Base-by-base conservation (phyloP, 2,797 vertebrate species). In the Diglossa cyanea region DNA sequence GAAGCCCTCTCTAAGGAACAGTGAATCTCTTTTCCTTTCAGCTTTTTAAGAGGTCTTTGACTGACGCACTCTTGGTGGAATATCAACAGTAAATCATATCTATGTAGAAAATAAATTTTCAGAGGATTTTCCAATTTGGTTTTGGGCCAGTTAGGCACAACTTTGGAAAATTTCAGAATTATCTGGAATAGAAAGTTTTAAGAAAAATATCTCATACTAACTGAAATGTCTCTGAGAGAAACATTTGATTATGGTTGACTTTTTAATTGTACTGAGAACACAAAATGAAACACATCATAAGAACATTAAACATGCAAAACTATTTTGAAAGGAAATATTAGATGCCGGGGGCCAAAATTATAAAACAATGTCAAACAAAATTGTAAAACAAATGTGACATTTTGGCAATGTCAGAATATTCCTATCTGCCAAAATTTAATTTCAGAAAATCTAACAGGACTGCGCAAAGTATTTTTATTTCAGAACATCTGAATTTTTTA, bases 241-340 rank as follows among this genome's bases (percentile, higher is more conserved):
- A 65, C 10, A n/a, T 70, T 78, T 88, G 44, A 92, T 91, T 77
- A 86, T 47, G 7, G 45, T n/a, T 89, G 80, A 91, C 53, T 80
- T 93, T 91, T 95, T 87, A 94, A 94, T 94, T 94, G 47, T 65
- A 63, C 62, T 76, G 72, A 88, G 77, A 95, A 83, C 78, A 79
- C 50, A 94, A 92, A 95, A 89, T 91, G 72, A 94, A 95, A 91
- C 74, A 94, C 45, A 91, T 92, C 74, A 85, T 76, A 96, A 85
- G 94, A 80, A 67, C 25, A 81, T 83, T 88, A 88, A 84, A 78
- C n/a, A 88, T 26, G 21, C 67, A 94, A 95, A 77, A 24, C 44
- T 71, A 40, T 82, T 89, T 71, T 89, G 57, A 91, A 96, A 92
- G 72, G 75, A 93, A 89, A 92, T 87, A 91, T 51, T 76, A 74